Conservation (phyloP, 2,797 vertebrate genomes). For the Heliangelus exortis region DNA sequence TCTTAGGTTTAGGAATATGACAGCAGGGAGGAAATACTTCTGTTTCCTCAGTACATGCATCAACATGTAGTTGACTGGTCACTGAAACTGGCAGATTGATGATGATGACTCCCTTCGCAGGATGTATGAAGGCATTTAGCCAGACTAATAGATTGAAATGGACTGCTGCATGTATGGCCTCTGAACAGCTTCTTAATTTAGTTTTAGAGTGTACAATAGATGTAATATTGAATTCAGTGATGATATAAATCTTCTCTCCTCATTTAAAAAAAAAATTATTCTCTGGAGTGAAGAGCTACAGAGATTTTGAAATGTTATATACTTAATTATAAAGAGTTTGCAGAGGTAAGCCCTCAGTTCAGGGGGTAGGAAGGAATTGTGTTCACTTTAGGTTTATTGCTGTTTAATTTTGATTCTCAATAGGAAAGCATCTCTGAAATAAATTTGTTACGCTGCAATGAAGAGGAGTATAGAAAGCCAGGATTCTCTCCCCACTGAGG, state of each 20-base stretch:
- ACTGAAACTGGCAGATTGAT: constrained; percentile 63
- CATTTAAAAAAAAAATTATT: constrained; percentile 48
- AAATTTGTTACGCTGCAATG: background rate
- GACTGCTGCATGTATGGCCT: constrained; percentile 37
- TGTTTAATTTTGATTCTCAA: constrained; percentile 12
- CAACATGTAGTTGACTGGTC: constrained; percentile 52
- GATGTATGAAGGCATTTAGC: constrained; percentile 56
- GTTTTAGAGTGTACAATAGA: constrained; percentile 53
- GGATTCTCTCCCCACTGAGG: background rate
- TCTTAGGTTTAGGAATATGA: background rate
- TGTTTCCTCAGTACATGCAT: constrained; percentile 7
- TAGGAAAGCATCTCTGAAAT: background rate
- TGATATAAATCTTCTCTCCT: constrained; percentile 48
- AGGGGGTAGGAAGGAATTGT: background rate
- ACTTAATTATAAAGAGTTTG: background rate
- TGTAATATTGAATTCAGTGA: constrained; percentile 47
- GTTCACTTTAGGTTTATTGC: background rate
- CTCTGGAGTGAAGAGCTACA: background rate
- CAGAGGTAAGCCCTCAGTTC: background rate
- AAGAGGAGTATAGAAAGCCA: background rate
- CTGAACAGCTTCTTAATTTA: constrained; percentile 65
- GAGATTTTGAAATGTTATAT: constrained; percentile 12
- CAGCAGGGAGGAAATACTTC: constrained; percentile 17
- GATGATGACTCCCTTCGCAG: constrained; percentile 39
- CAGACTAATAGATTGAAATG: constrained; percentile 68